Percentiles rank a stretch among this genome's conserved stretches.
phyloP scores from a whole-genome alignment of 1,140 invertebrate genomes.

The Brachionus sp. region DNA sequence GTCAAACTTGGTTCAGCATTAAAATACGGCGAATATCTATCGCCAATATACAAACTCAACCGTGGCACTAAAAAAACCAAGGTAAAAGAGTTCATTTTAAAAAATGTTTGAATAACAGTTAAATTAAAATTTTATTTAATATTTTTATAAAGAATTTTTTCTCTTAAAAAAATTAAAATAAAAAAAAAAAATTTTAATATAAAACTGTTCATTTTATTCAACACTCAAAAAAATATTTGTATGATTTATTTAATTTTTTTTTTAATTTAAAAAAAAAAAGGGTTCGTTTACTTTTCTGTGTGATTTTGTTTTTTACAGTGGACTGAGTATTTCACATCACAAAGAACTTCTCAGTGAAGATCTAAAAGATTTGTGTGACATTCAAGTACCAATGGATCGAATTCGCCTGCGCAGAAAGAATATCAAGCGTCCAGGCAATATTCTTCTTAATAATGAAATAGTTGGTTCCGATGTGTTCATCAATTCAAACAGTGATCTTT shows the following conservation, averaged over 20 bases:
- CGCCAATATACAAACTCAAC: constrained; percentile 5
- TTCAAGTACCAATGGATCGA: not conserved
- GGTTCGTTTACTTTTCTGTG: constrained; percentile 34
- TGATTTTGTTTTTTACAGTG: constrained; percentile 16
- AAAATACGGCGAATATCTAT: constrained; percentile 31
- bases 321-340: not conserved
- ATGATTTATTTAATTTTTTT: not conserved
- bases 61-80: not conserved
- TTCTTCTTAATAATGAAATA: constrained; percentile 9
- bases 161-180: no score
- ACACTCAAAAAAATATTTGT: not conserved
- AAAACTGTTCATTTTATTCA: not conserved
- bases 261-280: not conserved
- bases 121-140: no score
- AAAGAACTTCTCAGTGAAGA: constrained; percentile 12
- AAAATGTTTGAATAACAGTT: not conserved
- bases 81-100: not conserved
- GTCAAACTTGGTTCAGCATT: constrained; percentile 4
- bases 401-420: constrained; percentile 32
- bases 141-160: no score
- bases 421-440: constrained; percentile 9
- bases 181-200: not conserved
- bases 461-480: constrained; percentile 29
- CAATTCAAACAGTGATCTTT: not conserved
- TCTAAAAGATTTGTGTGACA: constrained; percentile 14